phyloP scores from a whole-genome alignment of 2,888 invertebrate species.

The Machimus rusticus region DNA sequence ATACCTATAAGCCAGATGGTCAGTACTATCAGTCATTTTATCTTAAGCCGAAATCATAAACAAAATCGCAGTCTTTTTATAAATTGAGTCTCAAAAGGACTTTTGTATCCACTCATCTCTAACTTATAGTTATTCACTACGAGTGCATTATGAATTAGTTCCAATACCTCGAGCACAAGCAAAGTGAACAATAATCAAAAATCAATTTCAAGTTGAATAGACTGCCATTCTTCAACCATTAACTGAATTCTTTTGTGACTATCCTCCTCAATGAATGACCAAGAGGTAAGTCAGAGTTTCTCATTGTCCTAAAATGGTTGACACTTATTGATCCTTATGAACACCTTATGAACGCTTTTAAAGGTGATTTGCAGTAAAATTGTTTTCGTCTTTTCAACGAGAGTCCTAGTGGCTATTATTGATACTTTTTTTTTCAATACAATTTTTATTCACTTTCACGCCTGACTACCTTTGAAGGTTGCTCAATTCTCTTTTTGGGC shows the following conservation, averaged over 20 bases:
- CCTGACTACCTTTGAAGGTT: not conserved
- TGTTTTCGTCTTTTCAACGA: not conserved
- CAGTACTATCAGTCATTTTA: not conserved
- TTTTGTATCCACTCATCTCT: not conserved
- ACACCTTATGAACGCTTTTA: constrained; percentile 51
- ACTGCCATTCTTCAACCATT: constrained; percentile 51
- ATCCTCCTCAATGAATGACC: constrained; percentile 1
- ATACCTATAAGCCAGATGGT: not conserved
- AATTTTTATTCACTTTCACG: not conserved
- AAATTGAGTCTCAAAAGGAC: not conserved
- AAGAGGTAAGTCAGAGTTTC: constrained; percentile 24
- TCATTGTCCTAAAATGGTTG: constrained; percentile 39
- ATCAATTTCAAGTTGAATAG: constrained; percentile 52
- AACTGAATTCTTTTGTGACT: constrained; percentile 49
- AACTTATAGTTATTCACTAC: not conserved
- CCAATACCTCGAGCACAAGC: not conserved
- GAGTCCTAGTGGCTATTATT: constrained; percentile 11
- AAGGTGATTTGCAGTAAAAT: constrained; percentile 49
- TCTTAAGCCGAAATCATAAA: not conserved
- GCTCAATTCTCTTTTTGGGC: not conserved
- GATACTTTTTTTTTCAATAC: not conserved
- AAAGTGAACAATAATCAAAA: constrained; percentile 53
- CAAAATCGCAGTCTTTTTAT: not conserved
- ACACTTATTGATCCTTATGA: constrained; percentile 51
- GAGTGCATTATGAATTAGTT: not conserved